A percentile compares a stretch with the other conserved stretches of the same genome.
These are phyloP conservation scores for Gadus chalcogrammus DNA, from an alignment of 2,113 vertebrate genomes.

Conservation along the genomic window DNA sequence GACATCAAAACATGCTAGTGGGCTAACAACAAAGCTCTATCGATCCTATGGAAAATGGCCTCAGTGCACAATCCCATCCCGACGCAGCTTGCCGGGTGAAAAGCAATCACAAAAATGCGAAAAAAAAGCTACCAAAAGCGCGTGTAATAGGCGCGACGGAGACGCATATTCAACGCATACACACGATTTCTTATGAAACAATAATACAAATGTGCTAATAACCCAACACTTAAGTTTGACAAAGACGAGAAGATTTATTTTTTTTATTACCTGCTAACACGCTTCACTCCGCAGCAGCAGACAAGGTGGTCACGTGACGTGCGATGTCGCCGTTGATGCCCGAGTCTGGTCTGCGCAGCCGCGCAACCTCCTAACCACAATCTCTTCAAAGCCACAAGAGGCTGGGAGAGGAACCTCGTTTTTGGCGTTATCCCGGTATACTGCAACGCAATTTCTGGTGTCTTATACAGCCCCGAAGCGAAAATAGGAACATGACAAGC, in stretches of 20 bases:
- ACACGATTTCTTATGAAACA: background rate
- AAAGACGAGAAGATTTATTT: constrained; percentile 32
- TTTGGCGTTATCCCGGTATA: too few relatives aligned
- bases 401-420: too few relatives aligned
- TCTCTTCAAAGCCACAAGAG: too few relatives aligned
- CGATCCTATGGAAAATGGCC: constrained; percentile 55
- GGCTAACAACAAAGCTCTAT: constrained; percentile 31
- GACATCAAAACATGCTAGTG: background rate
- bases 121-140: constrained; percentile 23
- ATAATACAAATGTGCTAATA: background rate
- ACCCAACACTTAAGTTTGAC: background rate
- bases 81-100: constrained; percentile 64
- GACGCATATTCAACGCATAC: background rate
- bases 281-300: constrained; percentile 74
- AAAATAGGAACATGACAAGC: too few relatives aligned
- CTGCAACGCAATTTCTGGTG: too few relatives aligned
- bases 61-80: constrained; percentile 58
- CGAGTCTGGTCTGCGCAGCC: background rate
- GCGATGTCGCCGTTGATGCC: constrained; percentile 53
- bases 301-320: constrained; percentile 75
- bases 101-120: constrained; percentile 59
- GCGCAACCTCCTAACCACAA: too few relatives aligned
- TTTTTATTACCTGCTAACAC: constrained; percentile 77
- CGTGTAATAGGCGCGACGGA: background rate
- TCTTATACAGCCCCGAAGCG: too few relatives aligned